These are phyloP conservation scores for Amazonetta brasiliensis DNA, from an alignment of 2,797 vertebrate species.

Conservation along the genomic window DNA sequence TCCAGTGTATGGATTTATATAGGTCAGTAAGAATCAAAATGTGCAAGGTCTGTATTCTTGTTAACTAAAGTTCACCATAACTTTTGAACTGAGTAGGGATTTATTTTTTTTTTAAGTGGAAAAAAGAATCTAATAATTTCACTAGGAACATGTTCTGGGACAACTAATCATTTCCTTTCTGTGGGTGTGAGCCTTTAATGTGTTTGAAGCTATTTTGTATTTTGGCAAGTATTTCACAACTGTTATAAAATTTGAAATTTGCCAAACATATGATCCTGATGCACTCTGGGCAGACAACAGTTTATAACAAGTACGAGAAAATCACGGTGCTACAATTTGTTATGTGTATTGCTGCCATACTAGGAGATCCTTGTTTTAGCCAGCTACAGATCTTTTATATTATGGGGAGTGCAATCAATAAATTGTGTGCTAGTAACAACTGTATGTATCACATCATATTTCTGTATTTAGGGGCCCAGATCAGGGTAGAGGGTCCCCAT, in stretches of 20 bases:
- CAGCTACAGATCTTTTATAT: neutral
- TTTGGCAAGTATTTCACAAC: neutral
- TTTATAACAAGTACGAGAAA: neutral
- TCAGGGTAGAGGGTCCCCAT: neutral
- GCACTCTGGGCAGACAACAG: neutral
- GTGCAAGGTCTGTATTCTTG: neutral
- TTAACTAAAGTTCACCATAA: neutral
- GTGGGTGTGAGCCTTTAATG: neutral
- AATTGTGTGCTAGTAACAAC: slow-evolving; percentile 5
- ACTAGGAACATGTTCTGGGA: neutral
- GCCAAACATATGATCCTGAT: neutral
- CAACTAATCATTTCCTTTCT: neutral
- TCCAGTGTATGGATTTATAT: neutral
- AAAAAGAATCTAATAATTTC: neutral
- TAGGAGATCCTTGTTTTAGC: slow-evolving; percentile 2
- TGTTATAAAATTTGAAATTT: neutral
- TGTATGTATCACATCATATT: slow-evolving; percentile 44
- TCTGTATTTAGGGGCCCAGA: slow-evolving; percentile 27
- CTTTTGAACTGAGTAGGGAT: neutral
- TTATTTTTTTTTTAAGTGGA: neutral
- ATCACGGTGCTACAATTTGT: neutral
- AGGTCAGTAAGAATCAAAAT: neutral
- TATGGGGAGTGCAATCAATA: neutral
- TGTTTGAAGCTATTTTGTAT: neutral
- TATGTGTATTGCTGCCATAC: neutral